Evolutionary conservation across 2,797 vertebrate species (phyloP).

Genomic region (Coracias cyanogaster): DNA sequence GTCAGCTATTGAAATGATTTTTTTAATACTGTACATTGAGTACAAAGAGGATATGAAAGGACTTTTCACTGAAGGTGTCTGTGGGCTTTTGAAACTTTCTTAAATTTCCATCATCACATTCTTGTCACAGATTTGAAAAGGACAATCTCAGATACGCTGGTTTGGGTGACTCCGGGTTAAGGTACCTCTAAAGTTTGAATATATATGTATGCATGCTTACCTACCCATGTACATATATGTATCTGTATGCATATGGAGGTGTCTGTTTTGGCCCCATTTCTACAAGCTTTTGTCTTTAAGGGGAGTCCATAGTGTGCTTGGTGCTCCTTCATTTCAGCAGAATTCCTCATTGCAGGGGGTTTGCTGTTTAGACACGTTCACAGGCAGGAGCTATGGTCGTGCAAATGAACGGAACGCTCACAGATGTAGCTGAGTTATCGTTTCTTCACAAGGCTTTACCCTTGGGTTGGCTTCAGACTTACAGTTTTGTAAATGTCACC

Average conservation of each 20-base stretch:
- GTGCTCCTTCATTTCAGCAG: neutral
- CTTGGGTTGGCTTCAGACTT: neutral
- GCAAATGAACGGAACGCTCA: fast-evolving
- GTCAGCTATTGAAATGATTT: constrained; percentile 15
- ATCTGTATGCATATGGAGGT: neutral
- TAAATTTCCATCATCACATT: neutral
- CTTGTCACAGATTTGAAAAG: neutral
- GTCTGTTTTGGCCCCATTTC: neutral
- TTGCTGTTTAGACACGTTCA: neutral
- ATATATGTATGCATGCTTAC: neutral
- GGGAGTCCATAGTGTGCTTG: neutral
- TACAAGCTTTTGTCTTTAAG: neutral
- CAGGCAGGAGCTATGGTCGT: neutral
- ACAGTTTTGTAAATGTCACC: neutral
- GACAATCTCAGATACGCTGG: neutral
- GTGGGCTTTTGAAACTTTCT: neutral
- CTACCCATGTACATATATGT: neutral
- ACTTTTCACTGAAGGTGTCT: neutral
- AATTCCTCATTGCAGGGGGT: neutral
- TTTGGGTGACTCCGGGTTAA: neutral
- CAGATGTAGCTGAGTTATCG: neutral
- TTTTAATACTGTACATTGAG: neutral
- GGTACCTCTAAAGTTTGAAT: neutral
- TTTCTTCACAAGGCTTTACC: neutral
- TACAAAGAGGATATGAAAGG: neutral